Evolutionary conservation across 2,113 vertebrate species (phyloP), one percentile per base, ranked within the genome.

Genomic region (Myotis davidii): DNA sequence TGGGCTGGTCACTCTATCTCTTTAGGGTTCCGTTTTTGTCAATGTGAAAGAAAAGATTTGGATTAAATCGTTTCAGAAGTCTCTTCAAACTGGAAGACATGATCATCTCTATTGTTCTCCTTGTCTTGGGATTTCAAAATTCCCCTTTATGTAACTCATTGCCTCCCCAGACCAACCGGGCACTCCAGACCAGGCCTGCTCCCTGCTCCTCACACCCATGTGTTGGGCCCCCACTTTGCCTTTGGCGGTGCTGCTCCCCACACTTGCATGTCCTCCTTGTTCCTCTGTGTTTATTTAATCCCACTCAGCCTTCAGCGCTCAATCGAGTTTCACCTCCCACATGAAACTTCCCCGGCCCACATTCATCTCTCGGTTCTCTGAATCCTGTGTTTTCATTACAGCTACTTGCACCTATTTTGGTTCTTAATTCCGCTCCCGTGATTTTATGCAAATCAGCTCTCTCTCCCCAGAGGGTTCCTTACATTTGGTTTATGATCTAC

Each of bases 381-480:
- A 95, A 85, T 37, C 83, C 83, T 67, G 48, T 56, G 82, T 91
- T 70, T 93, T 83, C 79, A 45, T 85, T 61, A 83, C n/a, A 78
- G 56, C 91, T 32, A 20, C 79, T 39, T 23, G n/a, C n/a, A 39
- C 79, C 92, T 96, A 84, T 91, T 93, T 72, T 77, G 61, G 96
- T 61, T 37, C 78, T 93, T 94, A 65, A 67, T 96, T 95, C 74
- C 77, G 65, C 93, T 64, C 85, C 50, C 16, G 79, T 76, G 50
- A 83, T 91, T 94, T 92, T 48, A 52, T 93, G 91, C 54, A 77
- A 37, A 94, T 95, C 34, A 11, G 8, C 27, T 83, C 67, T 94
- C 90, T 82, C n/a, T 95, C 90, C 93, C 95, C 52, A 93, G 97
- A 91, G 84, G 83, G 56, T 65, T 89, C 45, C 70, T 89, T 61